Base-by-base conservation (phyloP, 2,888 invertebrate genomes). In the Platycnemis pennipes region DNA sequence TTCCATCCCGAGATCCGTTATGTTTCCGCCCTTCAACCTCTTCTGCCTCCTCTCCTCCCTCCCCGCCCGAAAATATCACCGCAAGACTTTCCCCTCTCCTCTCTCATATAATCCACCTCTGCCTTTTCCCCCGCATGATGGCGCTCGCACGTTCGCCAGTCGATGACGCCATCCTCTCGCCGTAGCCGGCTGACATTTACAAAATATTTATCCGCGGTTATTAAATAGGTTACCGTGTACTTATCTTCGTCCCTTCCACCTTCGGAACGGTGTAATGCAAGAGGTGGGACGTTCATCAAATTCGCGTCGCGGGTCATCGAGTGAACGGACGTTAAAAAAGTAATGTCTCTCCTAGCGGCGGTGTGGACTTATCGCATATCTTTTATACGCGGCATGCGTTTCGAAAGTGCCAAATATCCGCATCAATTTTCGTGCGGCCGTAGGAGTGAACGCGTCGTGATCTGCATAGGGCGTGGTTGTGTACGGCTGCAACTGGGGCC, bases 1-100 rank as follows among this genome's bases (percentile, higher is more conserved):
- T 77, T 77, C 16, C 37, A 13, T 13, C 37, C 37, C 77, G 77
- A 77, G 77, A 26, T 77, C 77, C 77, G 77, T 77, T 77, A 77
- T 37, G 77, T 77, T 77, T 77, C 77, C 77, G 77, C 77, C 77
- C 37, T 37, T 31, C 77, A 37, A 37, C 77, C 77, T 13, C 37
- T 77, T 7, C 37, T 16, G 16, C 37, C n/a, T n/a, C 3, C n/a
- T n/a, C 63, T 26, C n/a, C 63, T 63, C 26, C 22, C 26, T 63
- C 63, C 26, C 63, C 63, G 7, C 63, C 63, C 37, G 37, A 37
- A 77, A 77, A 77, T 5, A 77, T 37, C 63, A 63, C 77, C 77
- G 77, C 77, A 77, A 77, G 77, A 77, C 77, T 77, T 77, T 77
- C 77, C 77, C 77, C 63, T n/a, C 8, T 63, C 63, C 37, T 77